phyloP scores from a whole-genome alignment of 2,113 vertebrate species.

The Gymnarchus niloticus region DNA sequence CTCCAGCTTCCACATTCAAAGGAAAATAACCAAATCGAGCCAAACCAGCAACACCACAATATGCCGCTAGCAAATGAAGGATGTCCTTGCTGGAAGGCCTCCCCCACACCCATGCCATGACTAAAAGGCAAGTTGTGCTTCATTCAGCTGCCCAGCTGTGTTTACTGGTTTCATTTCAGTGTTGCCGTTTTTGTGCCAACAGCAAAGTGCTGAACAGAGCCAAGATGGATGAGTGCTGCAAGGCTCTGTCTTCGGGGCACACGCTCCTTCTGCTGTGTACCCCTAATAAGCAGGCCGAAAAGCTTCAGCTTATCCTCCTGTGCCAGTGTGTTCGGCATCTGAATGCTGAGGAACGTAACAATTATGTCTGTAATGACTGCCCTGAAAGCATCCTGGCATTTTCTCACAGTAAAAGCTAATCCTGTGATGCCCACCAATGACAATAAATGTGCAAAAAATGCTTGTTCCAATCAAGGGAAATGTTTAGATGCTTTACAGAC shows the following conservation, averaged over 20 bases:
- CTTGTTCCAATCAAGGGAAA: not conserved
- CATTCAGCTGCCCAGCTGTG: not conserved
- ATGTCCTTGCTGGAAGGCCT: not conserved
- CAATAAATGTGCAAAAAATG: slow-evolving; percentile 8
- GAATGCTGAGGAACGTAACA: not conserved
- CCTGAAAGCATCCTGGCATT: not conserved
- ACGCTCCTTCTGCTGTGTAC: not conserved
- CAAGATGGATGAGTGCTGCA: not conserved
- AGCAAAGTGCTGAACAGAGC: not conserved
- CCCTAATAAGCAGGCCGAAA: not conserved
- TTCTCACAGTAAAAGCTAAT: not conserved
- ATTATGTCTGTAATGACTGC: not conserved
- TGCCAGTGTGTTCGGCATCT: not conserved
- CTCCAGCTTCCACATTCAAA: not conserved
- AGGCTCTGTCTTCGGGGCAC: not conserved
- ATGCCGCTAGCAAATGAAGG: slow-evolving; percentile 1
- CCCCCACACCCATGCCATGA: not conserved
- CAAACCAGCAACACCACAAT: not conserved
- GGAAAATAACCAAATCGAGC: not conserved
- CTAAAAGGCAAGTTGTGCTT: slow-evolving; percentile 2
- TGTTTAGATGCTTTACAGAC: not conserved
- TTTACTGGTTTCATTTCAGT: slow-evolving; percentile 15
- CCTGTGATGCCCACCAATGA: not conserved
- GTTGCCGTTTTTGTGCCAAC: slow-evolving; percentile 13
- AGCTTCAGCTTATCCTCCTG: not conserved